A percentile compares a stretch with the other conserved stretches of the same genome.
These are phyloP conservation scores for Apistogramma diplotaenia DNA, from an alignment of 2,113 vertebrate species.

Conservation along the genomic window DNA sequence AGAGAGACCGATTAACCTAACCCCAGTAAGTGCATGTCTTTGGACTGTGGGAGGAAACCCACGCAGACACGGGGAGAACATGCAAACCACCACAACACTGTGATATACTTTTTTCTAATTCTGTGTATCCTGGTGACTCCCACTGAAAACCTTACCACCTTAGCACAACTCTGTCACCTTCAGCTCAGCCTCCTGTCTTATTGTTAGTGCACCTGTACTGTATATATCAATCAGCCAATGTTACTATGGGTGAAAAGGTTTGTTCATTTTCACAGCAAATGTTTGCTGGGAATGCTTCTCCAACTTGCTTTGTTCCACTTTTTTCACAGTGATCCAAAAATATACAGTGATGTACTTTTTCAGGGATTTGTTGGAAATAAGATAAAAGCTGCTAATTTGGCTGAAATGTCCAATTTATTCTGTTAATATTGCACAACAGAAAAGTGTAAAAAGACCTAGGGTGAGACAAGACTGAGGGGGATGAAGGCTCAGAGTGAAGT, in stretches of 20 bases:
- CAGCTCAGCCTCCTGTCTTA: not conserved
- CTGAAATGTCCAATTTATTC: not conserved
- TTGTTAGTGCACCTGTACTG: not conserved
- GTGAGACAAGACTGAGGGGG: not conserved
- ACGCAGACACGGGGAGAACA: no score
- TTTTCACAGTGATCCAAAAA: not conserved
- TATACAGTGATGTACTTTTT: not conserved
- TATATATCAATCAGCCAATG: not conserved
- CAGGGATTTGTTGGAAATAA: not conserved
- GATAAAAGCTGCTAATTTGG: not conserved
- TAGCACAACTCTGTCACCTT: not conserved
- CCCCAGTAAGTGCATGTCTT: no score
- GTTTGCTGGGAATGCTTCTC: no score
- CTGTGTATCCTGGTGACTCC: not conserved
- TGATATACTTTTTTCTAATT: not conserved
- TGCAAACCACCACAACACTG: no score
- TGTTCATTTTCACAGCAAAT: not conserved
- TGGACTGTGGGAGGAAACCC: no score
- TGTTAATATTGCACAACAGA: not conserved
- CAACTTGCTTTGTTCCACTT: not conserved
- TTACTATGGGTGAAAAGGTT: not conserved
- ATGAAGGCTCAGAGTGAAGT: not conserved
- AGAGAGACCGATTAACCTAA: no score
- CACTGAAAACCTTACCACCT: not conserved
- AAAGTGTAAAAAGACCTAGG: not conserved